Evolutionary conservation across 2,888 invertebrate genomes (phyloP).

Genomic region (Syrphus vitripennis): DNA sequence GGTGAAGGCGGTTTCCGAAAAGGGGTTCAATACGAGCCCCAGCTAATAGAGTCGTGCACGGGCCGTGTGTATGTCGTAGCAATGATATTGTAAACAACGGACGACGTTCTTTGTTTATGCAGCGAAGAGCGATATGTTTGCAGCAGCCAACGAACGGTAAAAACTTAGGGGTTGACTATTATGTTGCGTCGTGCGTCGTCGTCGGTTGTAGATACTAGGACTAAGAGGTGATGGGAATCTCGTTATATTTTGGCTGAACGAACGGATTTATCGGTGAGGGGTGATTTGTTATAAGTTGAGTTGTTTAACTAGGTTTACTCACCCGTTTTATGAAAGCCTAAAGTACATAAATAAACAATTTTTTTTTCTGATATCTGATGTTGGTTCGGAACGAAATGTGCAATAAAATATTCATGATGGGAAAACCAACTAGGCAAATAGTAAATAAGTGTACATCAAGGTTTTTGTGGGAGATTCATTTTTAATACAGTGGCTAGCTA

Average conservation of each 20-base stretch:
- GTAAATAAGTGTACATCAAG: slow-evolving; percentile 11
- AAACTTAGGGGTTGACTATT: slow-evolving; percentile 6
- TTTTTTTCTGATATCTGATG: not conserved
- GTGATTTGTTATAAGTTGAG: slow-evolving; percentile 60
- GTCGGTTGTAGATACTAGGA: not conserved
- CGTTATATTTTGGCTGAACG: slow-evolving; percentile 47
- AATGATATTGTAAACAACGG: slow-evolving; percentile 67
- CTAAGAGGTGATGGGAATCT: slow-evolving; percentile 56
- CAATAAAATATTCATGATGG: slow-evolving; percentile 70
- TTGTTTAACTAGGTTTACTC: slow-evolving; percentile 71
- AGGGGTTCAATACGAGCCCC: slow-evolving; percentile 14
- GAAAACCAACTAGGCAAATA: slow-evolving; percentile 51
- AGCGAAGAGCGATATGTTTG: slow-evolving; percentile 62
- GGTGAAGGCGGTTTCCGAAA: slow-evolving; percentile 42
- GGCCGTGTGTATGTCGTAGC: slow-evolving; percentile 62
- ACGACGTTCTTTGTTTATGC: slow-evolving; percentile 59
- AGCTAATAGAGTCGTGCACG: slow-evolving; percentile 59
- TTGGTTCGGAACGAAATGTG: slow-evolving; percentile 27
- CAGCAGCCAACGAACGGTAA: not conserved
- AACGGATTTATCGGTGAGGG: slow-evolving; percentile 46
- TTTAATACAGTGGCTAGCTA: not conserved
- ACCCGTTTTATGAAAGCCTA: slow-evolving; percentile 66
- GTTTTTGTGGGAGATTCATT: slow-evolving; percentile 1
- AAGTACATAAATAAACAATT: slow-evolving; percentile 55
- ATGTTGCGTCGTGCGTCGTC: not conserved